These are phyloP conservation scores for Phalloptychus januarius DNA, from an alignment of 2,797 vertebrate species.

Conservation along the genomic window DNA sequence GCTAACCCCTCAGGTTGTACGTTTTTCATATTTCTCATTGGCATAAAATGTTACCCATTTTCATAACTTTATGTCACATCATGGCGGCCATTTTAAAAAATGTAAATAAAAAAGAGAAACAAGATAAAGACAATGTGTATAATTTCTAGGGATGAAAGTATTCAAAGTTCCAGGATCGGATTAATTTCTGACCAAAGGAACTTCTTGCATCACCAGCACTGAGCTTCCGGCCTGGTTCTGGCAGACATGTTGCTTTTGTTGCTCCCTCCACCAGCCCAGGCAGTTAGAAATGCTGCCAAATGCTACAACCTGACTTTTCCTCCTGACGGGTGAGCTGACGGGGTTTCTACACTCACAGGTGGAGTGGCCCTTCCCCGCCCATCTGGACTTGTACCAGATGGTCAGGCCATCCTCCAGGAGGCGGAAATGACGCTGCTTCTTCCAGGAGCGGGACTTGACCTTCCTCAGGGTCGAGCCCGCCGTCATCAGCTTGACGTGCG, in stretches of 20 bases:
- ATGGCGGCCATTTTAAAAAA: no score
- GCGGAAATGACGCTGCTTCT: conserved; percentile 89
- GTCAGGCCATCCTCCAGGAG: conserved; percentile 92
- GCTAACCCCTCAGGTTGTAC: no score
- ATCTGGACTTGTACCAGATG: conserved; percentile 92
- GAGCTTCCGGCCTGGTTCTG: not conserved
- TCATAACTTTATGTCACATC: no score
- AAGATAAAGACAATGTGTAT: no score
- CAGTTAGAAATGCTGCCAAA: not conserved
- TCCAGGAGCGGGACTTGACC: conserved; percentile 92
- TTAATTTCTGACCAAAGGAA: not conserved
- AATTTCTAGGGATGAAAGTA: no score
- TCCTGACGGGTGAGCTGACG: not conserved
- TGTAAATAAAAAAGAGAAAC: no score
- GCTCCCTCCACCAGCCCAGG: not conserved
- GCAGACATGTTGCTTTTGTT: not conserved
- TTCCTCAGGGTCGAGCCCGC: conserved; percentile 88
- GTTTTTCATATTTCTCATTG: no score
- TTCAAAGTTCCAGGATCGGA: not conserved
- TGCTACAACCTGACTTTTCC: not conserved
- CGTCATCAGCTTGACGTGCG: conserved; percentile 87
- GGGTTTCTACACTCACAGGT: conserved; percentile 84
- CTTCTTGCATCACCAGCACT: no score
- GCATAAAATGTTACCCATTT: no score
- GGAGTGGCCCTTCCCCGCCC: conserved; percentile 85